Conservation (phyloP, 2,888 invertebrate genomes). For the Monoplex corrugatus region DNA sequence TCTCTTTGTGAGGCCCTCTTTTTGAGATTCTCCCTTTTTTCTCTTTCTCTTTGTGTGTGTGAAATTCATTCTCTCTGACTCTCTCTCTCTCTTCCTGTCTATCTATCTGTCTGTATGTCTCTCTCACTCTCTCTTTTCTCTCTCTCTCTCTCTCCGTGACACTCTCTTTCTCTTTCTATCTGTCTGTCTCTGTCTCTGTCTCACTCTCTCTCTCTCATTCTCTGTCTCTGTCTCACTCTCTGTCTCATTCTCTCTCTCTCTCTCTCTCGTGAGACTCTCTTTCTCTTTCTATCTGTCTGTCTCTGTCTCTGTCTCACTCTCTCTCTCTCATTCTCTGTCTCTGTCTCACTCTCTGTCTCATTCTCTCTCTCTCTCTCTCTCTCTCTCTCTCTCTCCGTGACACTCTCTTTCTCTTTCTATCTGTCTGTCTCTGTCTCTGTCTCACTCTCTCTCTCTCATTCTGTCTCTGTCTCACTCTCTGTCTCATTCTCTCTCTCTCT, state of each 20-base stretch:
- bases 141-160: not conserved
- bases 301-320: not conserved
- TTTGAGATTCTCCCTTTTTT: too few relatives aligned
- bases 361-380: not conserved
- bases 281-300: not conserved
- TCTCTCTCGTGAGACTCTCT: not conserved
- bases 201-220: not conserved
- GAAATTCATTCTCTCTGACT: not conserved
- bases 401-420: too few relatives aligned
- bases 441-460: not conserved
- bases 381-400: not conserved
- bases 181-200: too few relatives aligned
- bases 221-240: not conserved
- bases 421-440: not conserved
- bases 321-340: constrained; percentile 8
- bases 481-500: too few relatives aligned
- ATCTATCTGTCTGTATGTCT: not conserved
- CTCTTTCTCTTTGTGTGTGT: too few relatives aligned
- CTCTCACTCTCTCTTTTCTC: not conserved
- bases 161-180: not conserved
- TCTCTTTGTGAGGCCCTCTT: not conserved
- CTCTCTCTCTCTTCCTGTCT: not conserved
- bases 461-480: not conserved
- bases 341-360: not conserved
- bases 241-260: not conserved